Evolutionary conservation across 2,113 vertebrate genomes (phyloP).

Genomic region (Cranoglanis bouderius): DNA sequence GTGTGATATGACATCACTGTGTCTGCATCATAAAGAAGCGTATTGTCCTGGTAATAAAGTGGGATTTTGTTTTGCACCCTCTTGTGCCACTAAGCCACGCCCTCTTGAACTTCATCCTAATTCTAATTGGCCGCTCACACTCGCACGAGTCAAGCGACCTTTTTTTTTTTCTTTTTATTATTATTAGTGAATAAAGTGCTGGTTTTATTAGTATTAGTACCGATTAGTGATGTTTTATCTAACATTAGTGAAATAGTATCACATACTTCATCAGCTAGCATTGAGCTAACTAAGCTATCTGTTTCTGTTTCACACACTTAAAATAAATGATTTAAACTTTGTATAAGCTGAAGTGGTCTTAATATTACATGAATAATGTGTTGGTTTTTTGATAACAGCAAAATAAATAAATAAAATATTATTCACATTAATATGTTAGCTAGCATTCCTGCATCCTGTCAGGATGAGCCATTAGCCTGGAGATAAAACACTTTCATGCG

Average conservation of each 20-base stretch:
- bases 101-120: neutral
- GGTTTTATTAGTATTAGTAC: neutral
- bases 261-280: neutral
- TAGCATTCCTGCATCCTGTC: no score
- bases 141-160: no score
- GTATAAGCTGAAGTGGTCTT: neutral
- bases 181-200: neutral
- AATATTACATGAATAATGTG: neutral
- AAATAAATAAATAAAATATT: no score
- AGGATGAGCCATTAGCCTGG: no score
- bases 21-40: neutral
- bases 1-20: neutral
- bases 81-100: neutral
- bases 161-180: no score
- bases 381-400: no score
- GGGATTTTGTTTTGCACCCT: neutral
- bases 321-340: neutral
- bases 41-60: neutral
- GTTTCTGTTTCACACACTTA: neutral
- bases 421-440: no score
- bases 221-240: neutral
- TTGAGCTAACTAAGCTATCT: neutral
- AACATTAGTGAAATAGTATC: neutral
- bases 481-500: neutral
- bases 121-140: neutral